Percentiles rank a stretch among this genome's conserved stretches.
These are phyloP conservation scores for Pantherophis alleghaniensis DNA, from an alignment of 2,797 vertebrate genomes.

Conservation along the genomic window DNA sequence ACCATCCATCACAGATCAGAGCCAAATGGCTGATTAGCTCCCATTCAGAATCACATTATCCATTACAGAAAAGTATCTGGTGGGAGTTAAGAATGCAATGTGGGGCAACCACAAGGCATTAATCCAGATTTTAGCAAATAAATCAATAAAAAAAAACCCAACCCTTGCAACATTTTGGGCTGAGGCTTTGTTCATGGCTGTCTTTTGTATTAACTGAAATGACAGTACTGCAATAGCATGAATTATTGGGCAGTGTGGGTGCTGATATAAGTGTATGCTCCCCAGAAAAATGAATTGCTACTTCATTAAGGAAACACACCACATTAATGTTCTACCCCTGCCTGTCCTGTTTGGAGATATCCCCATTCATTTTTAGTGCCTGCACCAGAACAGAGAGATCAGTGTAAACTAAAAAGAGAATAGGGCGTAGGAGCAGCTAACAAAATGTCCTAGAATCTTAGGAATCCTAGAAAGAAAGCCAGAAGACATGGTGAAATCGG, in stretches of 20 bases:
- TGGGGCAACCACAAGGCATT: neutral
- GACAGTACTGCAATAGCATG: neutral
- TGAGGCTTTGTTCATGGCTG: neutral
- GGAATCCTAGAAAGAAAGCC: neutral
- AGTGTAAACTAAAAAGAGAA: neutral
- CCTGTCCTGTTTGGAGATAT: neutral
- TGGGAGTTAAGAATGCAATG: neutral
- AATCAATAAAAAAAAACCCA: neutral
- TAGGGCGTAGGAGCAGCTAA: neutral
- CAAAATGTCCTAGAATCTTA: neutral
- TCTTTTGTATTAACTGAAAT: neutral
- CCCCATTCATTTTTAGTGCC: neutral
- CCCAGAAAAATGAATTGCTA: neutral
- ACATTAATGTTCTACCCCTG: neutral
- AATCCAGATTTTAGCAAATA: neutral
- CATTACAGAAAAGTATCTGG: neutral
- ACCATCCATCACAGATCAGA: neutral
- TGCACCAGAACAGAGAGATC: neutral
- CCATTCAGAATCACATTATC: neutral
- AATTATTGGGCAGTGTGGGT: neutral
- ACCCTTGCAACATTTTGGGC: neutral
- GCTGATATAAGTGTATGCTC: neutral
- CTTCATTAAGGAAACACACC: neutral
- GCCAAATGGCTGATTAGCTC: neutral
- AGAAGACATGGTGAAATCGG: neutral